Evolutionary conservation across 23 tunicate species (phyloP), one percentile per base, ranked within the genome.

Genomic region (Clavelina lepadiformis): DNA sequence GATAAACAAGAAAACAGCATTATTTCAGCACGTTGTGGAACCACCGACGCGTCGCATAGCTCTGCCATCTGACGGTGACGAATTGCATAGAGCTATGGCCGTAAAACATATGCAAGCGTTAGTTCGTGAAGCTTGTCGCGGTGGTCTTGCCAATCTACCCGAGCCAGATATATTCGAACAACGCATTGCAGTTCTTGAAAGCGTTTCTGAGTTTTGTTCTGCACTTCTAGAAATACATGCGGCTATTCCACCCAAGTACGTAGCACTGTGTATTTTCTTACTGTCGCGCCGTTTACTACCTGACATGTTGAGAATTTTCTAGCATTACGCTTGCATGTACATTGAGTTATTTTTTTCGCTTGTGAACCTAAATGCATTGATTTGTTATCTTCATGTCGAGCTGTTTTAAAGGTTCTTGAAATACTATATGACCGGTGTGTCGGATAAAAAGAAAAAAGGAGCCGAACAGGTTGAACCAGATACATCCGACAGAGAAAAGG

Each of bases 131-230:
- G 67, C 83, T 13, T 64, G 65, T 36, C 51, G 83, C 28, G 83
- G 83, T 2, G 67, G 74, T 2, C 46, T 77, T 29, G 64, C 74
- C 3, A 35, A 37, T 5, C 47, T 71, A 49, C 59, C 55, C 6
- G 91, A 82, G 51, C 69, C 74, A 23, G 80, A 73, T 58, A 44
- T 82, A 20, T 33, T 82, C 25, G 59, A 71, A 26, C 79, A 74
- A 32, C 46, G 91, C 5, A 53, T 82, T 6, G 79, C 66, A 26
- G 44, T 37, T 35, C 80, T 76, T 3, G 80, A 73, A 41, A 41
- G 28, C 20, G 68, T 65, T 20, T 30, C 69, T 22, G 81, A 82
- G 31, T 82, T 82, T 51, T 47, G 67, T 3, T 22, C 58, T 11
- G 5, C 58, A 23, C 45, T 82, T 38, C 38, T 82, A n/a, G 91